Base-by-base conservation (phyloP, 2,888 invertebrate species). In the Seira sanloemensis region DNA sequence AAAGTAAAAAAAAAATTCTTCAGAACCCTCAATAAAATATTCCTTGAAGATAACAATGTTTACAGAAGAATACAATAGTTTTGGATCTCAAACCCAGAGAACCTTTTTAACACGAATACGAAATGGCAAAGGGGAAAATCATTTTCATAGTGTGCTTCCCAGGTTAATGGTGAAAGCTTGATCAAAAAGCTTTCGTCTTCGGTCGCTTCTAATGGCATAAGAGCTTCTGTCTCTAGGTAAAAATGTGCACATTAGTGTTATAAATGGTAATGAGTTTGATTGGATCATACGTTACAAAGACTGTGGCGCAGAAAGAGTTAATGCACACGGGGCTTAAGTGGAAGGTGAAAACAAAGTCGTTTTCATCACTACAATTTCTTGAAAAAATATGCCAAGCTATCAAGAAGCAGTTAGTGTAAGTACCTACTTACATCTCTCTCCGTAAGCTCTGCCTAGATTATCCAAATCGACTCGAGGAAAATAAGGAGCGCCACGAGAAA, bases 221-320 rank as follows among this genome's bases (percentile, higher is more conserved):
- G 19, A 69, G 37, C 27, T 5, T 66, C 4, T 18, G 4, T 66
- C 23, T 21, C 69, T n/a, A 69, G 19, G 18, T 69, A 69, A 7
- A 27, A 27, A 21, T 50, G 16, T 50, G 50, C 7, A 18, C 46
- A 75, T 75, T 54, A 72, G 21, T 2, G 24, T 12, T n/a, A 24
- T 50, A 76, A 27, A 76, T 26, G 46, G 2, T 67, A 67, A 76
- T 67, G 67, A 67, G 66, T 76, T 76, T 67, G 66, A 67, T 67
- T 76, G 67, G 46, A 75, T 75, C 24, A 46, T 66, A 24, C 66
- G 66, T 66, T 75, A 37, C 4, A 54, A n/a, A 1, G n/a, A 24
- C 76, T 67, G 18, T 18, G 50, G 16, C 50, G 50, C 16, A 50
- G 50, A 50, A 50, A 50, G 50, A 18, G 50, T 50, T 50, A 50